These are phyloP conservation scores for Lottia scabra DNA, from an alignment of 2,888 invertebrate species.

Conservation along the genomic window DNA sequence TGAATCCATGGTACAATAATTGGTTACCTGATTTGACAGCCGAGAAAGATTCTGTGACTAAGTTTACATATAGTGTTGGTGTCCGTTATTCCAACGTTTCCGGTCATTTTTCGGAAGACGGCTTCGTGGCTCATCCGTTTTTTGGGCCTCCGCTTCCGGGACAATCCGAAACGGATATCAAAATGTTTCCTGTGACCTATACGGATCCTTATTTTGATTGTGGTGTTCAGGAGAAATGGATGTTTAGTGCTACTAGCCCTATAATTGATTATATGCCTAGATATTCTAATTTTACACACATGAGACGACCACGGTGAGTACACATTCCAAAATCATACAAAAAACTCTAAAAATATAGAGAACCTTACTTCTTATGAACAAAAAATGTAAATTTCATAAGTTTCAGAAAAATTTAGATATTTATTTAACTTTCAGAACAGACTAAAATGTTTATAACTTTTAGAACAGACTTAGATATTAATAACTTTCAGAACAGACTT, in stretches of 20 bases:
- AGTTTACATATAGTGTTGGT: slow-evolving; percentile 50
- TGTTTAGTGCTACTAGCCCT: slow-evolving; percentile 92
- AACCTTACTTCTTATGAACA: too few relatives aligned
- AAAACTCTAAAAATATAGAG: too few relatives aligned
- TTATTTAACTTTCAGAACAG: too few relatives aligned
- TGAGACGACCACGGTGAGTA: slow-evolving; percentile 55
- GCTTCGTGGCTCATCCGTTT: slow-evolving; percentile 46
- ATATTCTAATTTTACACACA: slow-evolving; percentile 60
- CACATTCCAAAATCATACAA: too few relatives aligned
- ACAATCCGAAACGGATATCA: slow-evolving; percentile 36
- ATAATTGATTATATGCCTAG: slow-evolving; percentile 92
- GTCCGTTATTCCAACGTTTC: slow-evolving; percentile 59
- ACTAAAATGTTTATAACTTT: too few relatives aligned
- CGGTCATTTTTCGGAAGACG: slow-evolving; percentile 40
- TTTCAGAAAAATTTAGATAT: too few relatives aligned
- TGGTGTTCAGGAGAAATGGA: slow-evolving; percentile 93
- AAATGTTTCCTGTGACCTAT: slow-evolving; percentile 87
- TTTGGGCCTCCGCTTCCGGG: slow-evolving; percentile 61
- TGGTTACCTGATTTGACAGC: slow-evolving; percentile 37
- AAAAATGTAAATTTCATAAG: too few relatives aligned
- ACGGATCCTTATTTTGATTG: slow-evolving; percentile 96
- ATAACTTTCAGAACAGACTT: too few relatives aligned
- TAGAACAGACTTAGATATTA: too few relatives aligned
- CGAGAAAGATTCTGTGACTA: slow-evolving; percentile 32
- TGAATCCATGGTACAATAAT: slow-evolving; percentile 38